phyloP scores from a whole-genome alignment of 2,113 vertebrate species.

The Boulengeromyrus knoepffleri region DNA sequence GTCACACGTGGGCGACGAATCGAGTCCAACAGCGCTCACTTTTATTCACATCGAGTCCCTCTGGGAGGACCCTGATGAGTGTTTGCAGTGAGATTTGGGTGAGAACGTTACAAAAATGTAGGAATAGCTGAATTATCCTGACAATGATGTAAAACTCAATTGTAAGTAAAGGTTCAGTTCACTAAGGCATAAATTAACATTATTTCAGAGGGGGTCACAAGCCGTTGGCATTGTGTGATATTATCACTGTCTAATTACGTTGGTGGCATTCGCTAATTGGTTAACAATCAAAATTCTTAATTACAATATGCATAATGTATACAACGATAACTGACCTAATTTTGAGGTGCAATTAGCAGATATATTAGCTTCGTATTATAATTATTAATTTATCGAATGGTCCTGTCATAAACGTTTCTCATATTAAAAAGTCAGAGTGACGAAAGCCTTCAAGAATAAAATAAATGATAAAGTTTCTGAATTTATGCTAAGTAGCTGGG shows the following conservation, averaged over 20 bases:
- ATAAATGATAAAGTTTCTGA: neutral
- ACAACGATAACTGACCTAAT: conserved; percentile 16
- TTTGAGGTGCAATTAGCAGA: conserved; percentile 4
- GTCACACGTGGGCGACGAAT: neutral
- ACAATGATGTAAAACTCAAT: neutral
- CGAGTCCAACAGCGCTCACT: neutral
- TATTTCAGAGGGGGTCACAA: neutral
- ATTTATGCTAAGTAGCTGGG: conserved; percentile 1
- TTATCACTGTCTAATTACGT: conserved; percentile 12
- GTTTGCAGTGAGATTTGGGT: neutral
- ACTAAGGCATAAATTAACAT: conserved; percentile 10
- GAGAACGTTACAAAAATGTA: neutral
- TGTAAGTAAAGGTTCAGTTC: neutral
- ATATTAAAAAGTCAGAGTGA: neutral
- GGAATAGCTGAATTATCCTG: neutral
- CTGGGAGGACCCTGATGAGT: neutral
- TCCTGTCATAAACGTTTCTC: neutral
- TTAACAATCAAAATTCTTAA: conserved; percentile 16
- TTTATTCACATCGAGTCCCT: neutral
- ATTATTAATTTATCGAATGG: neutral
- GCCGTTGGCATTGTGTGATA: neutral
- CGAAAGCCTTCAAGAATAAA: conserved; percentile 2
- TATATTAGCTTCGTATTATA: conserved; percentile 5
- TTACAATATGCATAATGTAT: conserved; percentile 18
- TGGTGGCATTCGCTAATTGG: conserved; percentile 6